Evolutionary conservation across 2,888 invertebrate species (phyloP).

Genomic region (Chrysodeixis includens): DNA sequence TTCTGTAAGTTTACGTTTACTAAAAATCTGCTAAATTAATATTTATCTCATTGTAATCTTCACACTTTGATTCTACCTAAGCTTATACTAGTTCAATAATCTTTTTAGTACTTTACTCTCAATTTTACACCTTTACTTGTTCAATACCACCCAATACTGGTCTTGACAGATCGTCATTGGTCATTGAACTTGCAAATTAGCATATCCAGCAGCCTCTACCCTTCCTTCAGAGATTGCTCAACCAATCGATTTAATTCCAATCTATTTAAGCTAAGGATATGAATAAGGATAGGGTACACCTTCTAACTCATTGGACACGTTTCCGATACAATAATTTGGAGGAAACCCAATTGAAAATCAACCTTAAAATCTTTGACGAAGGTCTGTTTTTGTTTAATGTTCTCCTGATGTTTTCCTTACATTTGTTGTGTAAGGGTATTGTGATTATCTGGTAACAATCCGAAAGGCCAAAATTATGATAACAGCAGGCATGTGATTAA

Average conservation of each 20-base stretch:
- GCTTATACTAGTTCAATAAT: too few relatives aligned
- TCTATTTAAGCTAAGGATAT: conserved; percentile 35
- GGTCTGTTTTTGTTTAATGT: conserved; percentile 8
- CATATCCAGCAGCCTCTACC: conserved; percentile 10
- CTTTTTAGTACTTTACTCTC: too few relatives aligned
- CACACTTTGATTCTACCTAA: too few relatives aligned
- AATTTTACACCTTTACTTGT: too few relatives aligned
- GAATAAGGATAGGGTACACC: conserved; percentile 23
- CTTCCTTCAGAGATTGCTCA: conserved; percentile 24
- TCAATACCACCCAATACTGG: not conserved
- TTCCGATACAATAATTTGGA: conserved; percentile 22
- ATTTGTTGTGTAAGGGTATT: conserved; percentile 2
- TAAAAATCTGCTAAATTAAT: too few relatives aligned
- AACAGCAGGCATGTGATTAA: too few relatives aligned
- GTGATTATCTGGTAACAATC: not conserved
- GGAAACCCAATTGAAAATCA: not conserved
- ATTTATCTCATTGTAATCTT: too few relatives aligned
- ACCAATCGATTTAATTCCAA: conserved; percentile 40
- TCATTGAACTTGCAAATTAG: conserved; percentile 36
- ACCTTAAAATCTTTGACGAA: not conserved
- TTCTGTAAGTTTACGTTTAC: too few relatives aligned
- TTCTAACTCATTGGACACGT: conserved; percentile 33
- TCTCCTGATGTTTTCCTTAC: not conserved
- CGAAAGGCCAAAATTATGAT: not conserved
- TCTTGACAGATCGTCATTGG: conserved; percentile 15